Percentiles rank a stretch among this genome's conserved stretches.
These are phyloP conservation scores for Caprella mutica DNA, from an alignment of 2,888 invertebrate species.

Conservation along the genomic window DNA sequence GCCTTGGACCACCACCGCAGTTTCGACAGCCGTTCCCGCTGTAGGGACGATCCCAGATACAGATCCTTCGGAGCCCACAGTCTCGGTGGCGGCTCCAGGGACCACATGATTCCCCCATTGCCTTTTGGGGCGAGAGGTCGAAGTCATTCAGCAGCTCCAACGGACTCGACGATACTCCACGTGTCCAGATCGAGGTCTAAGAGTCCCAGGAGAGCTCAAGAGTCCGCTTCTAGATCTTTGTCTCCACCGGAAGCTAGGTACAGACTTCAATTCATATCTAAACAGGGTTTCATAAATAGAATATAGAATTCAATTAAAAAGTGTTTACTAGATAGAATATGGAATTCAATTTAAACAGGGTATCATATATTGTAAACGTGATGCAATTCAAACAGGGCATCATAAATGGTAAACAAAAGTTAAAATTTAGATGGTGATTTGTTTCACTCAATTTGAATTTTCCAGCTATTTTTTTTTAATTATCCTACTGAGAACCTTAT, in stretches of 20 bases:
- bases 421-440: too few species aligned
- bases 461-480: too few species aligned
- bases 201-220: constrained; percentile 56
- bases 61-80: constrained; percentile 16
- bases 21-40: constrained; percentile 15
- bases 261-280: too few species aligned
- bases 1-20: constrained; percentile 21
- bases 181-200: constrained; percentile 56
- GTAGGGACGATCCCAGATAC: constrained; percentile 16
- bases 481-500: too few species aligned
- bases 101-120: constrained; percentile 1
- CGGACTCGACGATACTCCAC: constrained; percentile 50
- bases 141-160: constrained; percentile 76
- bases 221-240: constrained; percentile 55
- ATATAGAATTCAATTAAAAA: too few species aligned
- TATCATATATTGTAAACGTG: too few species aligned
- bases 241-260: constrained; percentile 64
- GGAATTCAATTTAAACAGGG: too few species aligned
- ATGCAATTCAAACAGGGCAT: too few species aligned
- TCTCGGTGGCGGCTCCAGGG: not conserved
- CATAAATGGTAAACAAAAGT: too few species aligned
- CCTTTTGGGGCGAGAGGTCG: constrained; percentile 40
- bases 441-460: too few species aligned
- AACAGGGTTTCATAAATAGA: too few species aligned
- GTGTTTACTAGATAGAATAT: too few species aligned